Conservation (phyloP, 2,888 invertebrate species). For the Empis stercorea region DNA sequence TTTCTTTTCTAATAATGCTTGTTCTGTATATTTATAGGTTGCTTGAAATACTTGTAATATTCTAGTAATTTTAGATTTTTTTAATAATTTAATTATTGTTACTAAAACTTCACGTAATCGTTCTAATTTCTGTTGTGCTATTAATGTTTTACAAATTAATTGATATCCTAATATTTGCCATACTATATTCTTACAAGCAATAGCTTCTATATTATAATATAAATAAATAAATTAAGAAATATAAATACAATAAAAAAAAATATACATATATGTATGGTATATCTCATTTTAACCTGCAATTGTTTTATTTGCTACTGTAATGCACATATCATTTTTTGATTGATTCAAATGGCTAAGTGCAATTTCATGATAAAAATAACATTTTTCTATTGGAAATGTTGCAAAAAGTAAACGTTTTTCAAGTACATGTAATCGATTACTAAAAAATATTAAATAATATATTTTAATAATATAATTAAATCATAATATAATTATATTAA, state of each 20-base stretch:
- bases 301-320: background rate
- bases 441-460: background rate
- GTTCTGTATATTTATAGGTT: too few species aligned
- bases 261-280: too few species aligned
- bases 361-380: constrained; percentile 24
- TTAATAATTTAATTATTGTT: constrained; percentile 19
- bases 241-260: background rate
- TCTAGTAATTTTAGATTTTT: too few species aligned
- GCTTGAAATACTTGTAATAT: too few species aligned
- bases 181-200: constrained; percentile 20
- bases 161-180: constrained; percentile 26
- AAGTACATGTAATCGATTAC: background rate
- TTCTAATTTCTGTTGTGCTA: constrained; percentile 25
- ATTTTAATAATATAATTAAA: background rate
- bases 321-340: background rate
- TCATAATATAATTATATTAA: background rate
- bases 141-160: constrained; percentile 24
- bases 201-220: constrained; percentile 14
- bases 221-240: background rate
- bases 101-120: constrained; percentile 22
- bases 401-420: constrained; percentile 22
- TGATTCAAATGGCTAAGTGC: constrained; percentile 21
- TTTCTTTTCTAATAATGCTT: too few species aligned
- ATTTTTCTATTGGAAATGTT: constrained; percentile 22
- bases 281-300: background rate